Percentiles rank a stretch among this genome's conserved stretches.
phyloP scores from a whole-genome alignment of 2,113 vertebrate species.

The Pedionomus torquatus region DNA sequence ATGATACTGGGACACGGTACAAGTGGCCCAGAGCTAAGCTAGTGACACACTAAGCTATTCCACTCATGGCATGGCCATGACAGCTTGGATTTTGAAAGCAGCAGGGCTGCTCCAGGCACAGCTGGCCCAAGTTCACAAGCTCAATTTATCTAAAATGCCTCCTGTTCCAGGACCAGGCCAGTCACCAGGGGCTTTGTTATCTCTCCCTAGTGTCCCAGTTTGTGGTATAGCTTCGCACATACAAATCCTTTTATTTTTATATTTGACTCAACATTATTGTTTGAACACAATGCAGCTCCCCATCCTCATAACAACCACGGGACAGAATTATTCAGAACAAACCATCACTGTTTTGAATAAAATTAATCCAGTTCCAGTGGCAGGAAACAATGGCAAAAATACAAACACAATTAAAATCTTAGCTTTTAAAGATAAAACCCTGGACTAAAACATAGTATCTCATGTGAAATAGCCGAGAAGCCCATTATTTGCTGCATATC shows the following conservation, averaged over 20 bases:
- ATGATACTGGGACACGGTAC: accelerated
- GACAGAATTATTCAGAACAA: not conserved
- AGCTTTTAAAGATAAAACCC: not conserved
- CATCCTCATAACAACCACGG: accelerated
- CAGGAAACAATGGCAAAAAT: slow-evolving; percentile 4
- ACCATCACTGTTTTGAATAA: not conserved
- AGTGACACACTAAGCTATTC: not conserved
- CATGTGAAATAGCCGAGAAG: not conserved
- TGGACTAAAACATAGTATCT: not conserved
- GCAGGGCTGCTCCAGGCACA: not conserved
- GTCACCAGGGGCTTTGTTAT: not conserved
- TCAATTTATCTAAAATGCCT: not conserved
- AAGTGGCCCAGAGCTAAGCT: not conserved
- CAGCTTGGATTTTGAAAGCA: not conserved
- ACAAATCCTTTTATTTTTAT: not conserved
- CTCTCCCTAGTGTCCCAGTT: not conserved
- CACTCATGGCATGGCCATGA: not conserved
- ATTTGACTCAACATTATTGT: not conserved
- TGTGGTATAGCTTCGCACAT: accelerated
- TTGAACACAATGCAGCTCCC: not conserved
- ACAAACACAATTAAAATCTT: not conserved
- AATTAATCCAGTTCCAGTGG: not conserved
- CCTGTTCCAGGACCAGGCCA: not conserved
- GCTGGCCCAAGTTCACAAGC: not conserved
- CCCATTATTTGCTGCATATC: not conserved